Base-by-base conservation (phyloP, 2,888 invertebrate genomes). In the Gryllus longicercus region DNA sequence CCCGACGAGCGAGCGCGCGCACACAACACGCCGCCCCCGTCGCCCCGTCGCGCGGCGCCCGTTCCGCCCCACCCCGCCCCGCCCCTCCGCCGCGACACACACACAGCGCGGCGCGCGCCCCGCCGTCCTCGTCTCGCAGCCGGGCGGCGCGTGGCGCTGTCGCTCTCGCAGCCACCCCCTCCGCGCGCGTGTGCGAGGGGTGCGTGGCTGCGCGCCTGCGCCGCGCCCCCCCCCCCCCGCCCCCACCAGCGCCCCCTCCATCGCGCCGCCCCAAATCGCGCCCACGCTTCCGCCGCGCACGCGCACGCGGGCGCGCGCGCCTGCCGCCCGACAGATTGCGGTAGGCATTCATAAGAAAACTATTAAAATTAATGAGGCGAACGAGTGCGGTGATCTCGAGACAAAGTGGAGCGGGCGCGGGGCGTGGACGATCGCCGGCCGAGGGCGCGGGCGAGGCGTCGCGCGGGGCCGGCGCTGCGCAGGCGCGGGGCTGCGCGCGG, bases 291-390 rank as follows among this genome's bases (percentile, higher is more conserved):
- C 38, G 38, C 38, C 38, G 38, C 38, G 38, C 38, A 38, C 8
- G n/a, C 63, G 16, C 63, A 63, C 63, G 63, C 11, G 8, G n/a
- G 11, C 63, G n/a, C 8, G 63, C 63, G 63, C 63, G 63, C 63
- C n/a, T n/a, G 63, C 1, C 63, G 63, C 14, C 63, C 4, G 8
- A 63, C 63, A 18, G 63, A 63, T 63, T 63, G 63, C 63, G 63
- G 11, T 63, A 16, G 16, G 63, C 12, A 63, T 63, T 63, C 63
- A 63, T 63, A 63, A 63, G 63, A 63, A 63, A 18, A 63, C 63
- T 14, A 63, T 63, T 63, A 63, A 63, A 63, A 63, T 63, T 63
- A 63, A 63, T 63, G 63, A 63, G 63, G 63, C 63, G 63, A 14
- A n/a, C 16, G 63, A 63, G 63, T 63, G 38, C 63, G 63, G 14